These are phyloP conservation scores for Ctenicera cuprea DNA, from an alignment of 2,888 invertebrate species.

Conservation along the genomic window DNA sequence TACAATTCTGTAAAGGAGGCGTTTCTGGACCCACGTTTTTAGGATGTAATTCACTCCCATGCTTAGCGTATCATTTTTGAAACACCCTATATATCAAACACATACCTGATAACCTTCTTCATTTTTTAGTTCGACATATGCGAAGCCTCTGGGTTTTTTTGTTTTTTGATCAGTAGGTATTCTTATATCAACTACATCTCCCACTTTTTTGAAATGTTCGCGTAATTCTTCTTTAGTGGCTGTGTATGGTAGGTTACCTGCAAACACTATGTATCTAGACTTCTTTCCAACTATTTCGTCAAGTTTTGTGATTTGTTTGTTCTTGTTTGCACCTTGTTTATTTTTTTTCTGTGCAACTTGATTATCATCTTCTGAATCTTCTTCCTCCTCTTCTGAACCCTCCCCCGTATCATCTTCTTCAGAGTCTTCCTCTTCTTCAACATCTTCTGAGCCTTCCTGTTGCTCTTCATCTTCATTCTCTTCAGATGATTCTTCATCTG, in stretches of 20 bases:
- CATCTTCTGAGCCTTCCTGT: conserved; percentile 32
- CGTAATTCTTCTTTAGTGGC: conserved; percentile 68
- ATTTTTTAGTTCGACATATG: conserved; percentile 71
- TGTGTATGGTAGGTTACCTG: conserved; percentile 72
- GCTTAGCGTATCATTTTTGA: too few relatives aligned
- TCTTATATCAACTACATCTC: conserved; percentile 68
- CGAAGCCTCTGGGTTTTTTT: conserved; percentile 71
- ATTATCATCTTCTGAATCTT: conserved; percentile 38
- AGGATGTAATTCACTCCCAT: too few relatives aligned
- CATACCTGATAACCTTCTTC: conserved; percentile 71
- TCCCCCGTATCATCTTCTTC: conserved; percentile 48
- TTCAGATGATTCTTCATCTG: conserved; percentile 41
- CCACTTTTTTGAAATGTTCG: conserved; percentile 72
- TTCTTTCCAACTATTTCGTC: conserved; percentile 51
- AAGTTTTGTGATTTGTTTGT: conserved; percentile 18
- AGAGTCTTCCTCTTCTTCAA: conserved; percentile 51
- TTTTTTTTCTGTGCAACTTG: conserved; percentile 31
- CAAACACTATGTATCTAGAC: conserved; percentile 70
- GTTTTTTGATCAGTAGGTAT: conserved; percentile 68
- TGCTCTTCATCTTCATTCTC: conserved; percentile 50
- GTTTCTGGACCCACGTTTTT: too few relatives aligned
- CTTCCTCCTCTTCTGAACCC: conserved; percentile 40
- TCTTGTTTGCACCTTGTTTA: conserved; percentile 16
- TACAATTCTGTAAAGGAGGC: too few relatives aligned
- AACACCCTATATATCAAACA: not conserved